Evolutionary conservation across 2,888 invertebrate species (phyloP).

Genomic region (Ptilodon capucinus): DNA sequence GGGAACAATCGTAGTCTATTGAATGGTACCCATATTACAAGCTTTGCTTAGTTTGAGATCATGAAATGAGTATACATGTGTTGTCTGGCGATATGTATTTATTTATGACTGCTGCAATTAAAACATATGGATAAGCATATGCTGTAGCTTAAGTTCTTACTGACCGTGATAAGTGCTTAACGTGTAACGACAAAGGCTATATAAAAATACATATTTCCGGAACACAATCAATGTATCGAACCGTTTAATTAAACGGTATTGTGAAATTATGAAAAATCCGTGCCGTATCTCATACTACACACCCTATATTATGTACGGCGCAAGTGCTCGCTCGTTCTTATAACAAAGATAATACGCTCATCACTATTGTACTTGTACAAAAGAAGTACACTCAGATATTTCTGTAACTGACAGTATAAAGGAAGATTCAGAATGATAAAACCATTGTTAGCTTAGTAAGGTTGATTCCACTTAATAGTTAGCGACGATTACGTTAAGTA

Average conservation of each 20-base stretch:
- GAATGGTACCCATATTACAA: too few relatives aligned
- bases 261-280: conserved; percentile 34
- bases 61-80: too few relatives aligned
- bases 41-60: too few relatives aligned
- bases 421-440: conserved; percentile 48
- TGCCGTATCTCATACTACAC: conserved; percentile 23
- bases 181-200: conserved; percentile 5
- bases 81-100: too few relatives aligned
- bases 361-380: conserved; percentile 4
- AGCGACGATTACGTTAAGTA: conserved; percentile 67
- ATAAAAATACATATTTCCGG: conserved; percentile 45
- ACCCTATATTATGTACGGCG: conserved; percentile 5
- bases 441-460: conserved; percentile 61
- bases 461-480: conserved; percentile 54
- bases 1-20: too few relatives aligned
- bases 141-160: too few relatives aligned
- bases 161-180: conserved; percentile 5
- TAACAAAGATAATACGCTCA: conserved; percentile 7
- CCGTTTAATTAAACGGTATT: conserved; percentile 59
- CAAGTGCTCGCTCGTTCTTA: conserved; percentile 1
- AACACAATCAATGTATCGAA: conserved; percentile 44
- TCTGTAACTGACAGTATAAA: conserved; percentile 39
- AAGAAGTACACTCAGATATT: conserved; percentile 8
- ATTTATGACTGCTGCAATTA: too few relatives aligned
- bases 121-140: too few relatives aligned